Evolutionary conservation across 2,888 invertebrate species (phyloP), one percentile per base, ranked within the genome.

Genomic region (Lissonota sp.): DNA sequence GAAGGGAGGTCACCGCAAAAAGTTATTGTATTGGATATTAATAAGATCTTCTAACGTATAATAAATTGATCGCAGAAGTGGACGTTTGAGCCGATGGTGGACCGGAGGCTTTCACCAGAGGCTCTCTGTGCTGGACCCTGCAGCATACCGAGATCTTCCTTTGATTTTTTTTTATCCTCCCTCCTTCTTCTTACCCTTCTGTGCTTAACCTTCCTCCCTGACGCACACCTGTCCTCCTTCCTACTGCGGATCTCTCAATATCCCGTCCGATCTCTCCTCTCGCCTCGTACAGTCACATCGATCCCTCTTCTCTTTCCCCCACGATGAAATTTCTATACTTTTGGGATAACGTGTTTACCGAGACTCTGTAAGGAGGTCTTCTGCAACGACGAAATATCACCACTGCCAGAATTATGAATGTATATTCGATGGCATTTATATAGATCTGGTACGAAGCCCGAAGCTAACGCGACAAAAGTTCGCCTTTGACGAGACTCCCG

Each of bases 91-190:
- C 63, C 70, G 75, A 64, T 81, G 82, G 78, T 84, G 87, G 88
- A 87, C 84, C 67, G 79, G 85, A 85, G 86, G 87, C 89, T 90
- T 88, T 88, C 89, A 88, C 87, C 87, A 84, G 85, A 86, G 86
- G 84, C 87, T 87, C 66, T 60, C 63, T 40, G 66, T 70, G 66
- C 53, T 16, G 76, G 73, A 63, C 67, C 75, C 77, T 69, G 82
- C 85, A 80, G 85, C 88, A 88, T 88, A 87, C 88, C 88, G 88
- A 88, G 86, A 88, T 89, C 87, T 80, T 86, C 87, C 81, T 80
- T 69, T 82, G 3, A 62, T 79, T 79, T 73, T 64, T 75, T 26
- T 26, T 26, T 26, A n/a, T n/a, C 74, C 83, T 55, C 44, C 40
- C 71, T 71, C 69, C 66, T 39, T 49, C 69, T 53, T 76, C 71